Conservation (phyloP, 2,888 invertebrate species). For the Pollenia labialis region DNA sequence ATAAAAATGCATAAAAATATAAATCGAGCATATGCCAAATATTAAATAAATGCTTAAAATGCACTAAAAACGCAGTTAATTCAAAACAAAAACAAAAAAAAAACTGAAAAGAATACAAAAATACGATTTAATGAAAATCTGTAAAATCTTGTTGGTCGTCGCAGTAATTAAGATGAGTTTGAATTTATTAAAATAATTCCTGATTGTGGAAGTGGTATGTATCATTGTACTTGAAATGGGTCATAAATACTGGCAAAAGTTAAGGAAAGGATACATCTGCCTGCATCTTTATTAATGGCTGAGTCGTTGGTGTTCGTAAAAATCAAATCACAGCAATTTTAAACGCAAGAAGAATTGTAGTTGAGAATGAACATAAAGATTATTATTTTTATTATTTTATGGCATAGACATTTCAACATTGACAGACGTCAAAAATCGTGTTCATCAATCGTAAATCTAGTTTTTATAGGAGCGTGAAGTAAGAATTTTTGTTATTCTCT, state of each 20-base stretch:
- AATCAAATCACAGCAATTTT: conserved; percentile 60
- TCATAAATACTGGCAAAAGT: conserved; percentile 42
- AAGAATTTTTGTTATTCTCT: not conserved
- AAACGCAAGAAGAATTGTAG: conserved; percentile 50
- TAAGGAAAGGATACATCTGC: conserved; percentile 62
- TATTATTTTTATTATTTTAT: conserved; percentile 79
- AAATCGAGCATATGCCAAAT: conserved; percentile 49
- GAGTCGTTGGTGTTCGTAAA: conserved; percentile 44
- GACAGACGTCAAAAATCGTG: conserved; percentile 71
- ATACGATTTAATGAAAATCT: conserved; percentile 50
- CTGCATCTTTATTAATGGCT: conserved; percentile 35
- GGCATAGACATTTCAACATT: conserved; percentile 70
- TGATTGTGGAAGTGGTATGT: conserved; percentile 12
- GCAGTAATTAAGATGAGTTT: conserved; percentile 64
- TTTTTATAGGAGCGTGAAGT: conserved; percentile 57
- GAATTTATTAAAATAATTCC: conserved; percentile 60
- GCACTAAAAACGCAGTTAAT: conserved; percentile 53
- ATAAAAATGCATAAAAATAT: conserved; percentile 53
- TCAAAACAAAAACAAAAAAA: conserved; percentile 11
- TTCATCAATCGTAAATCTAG: conserved; percentile 65
- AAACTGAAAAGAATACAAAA: conserved; percentile 4
- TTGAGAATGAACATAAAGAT: conserved; percentile 79
- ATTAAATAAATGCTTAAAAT: conserved; percentile 54
- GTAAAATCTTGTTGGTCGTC: conserved; percentile 35
- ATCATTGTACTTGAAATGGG: conserved; percentile 50